Evolutionary conservation across 2,797 vertebrate species (phyloP).

Genomic region (Mormyrus proboscirostris): DNA sequence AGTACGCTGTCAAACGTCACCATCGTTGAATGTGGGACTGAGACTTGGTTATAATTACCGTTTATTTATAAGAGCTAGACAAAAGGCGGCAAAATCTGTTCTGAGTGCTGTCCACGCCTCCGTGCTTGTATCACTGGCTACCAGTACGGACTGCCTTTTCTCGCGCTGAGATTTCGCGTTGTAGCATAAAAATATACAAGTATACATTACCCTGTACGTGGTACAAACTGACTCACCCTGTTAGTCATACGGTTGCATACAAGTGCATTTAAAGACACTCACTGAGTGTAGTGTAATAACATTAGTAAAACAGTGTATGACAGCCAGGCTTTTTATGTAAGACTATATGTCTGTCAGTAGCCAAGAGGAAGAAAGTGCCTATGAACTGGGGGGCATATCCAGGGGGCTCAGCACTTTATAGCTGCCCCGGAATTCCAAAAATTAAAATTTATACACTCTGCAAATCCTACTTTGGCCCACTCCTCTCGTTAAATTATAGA

Average conservation of each 20-base stretch:
- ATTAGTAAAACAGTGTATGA: not conserved
- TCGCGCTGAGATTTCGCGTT: not conserved
- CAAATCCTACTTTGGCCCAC: not conserved
- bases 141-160: not conserved
- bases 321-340: not conserved
- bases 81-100: not conserved
- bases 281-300: not conserved
- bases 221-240: not conserved
- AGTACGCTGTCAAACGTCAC: constrained; percentile 18
- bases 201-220: not conserved
- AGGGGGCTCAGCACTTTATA: not conserved
- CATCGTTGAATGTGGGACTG: constrained; percentile 8
- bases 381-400: not conserved
- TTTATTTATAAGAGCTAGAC: constrained; percentile 12
- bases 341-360: not conserved
- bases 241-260: not conserved
- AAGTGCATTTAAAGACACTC: not conserved
- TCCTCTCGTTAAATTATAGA: not conserved
- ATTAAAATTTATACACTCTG: not conserved
- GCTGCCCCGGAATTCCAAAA: not conserved
- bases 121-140: not conserved
- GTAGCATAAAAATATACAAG: not conserved
- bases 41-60: constrained; percentile 16
- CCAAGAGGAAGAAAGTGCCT: not conserved
- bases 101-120: not conserved